Evolutionary conservation across 1,140 invertebrate species (phyloP).

Genomic region (Brachystomella parvula): DNA sequence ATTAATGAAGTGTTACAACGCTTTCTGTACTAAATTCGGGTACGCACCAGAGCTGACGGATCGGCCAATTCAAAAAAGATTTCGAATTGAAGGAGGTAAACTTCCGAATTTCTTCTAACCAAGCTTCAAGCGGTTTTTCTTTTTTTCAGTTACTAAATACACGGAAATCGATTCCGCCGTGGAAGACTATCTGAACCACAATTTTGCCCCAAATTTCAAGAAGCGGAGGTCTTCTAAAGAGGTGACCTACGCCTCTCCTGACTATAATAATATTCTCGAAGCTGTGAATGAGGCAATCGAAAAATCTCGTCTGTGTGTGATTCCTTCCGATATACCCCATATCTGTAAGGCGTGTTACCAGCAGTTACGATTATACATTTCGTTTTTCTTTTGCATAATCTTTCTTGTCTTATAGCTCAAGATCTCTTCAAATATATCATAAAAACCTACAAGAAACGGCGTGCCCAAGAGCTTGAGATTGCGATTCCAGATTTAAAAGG

Average conservation of each 20-base stretch:
- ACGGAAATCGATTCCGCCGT: background rate
- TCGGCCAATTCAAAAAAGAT: constrained; percentile 6
- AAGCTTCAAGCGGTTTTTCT: background rate
- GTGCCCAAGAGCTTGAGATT: constrained; percentile 7
- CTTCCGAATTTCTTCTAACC: background rate
- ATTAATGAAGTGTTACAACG: background rate
- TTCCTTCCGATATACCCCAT: background rate
- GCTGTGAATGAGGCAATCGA: background rate
- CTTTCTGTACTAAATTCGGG: background rate
- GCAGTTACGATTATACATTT: background rate
- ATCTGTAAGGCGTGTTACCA: background rate
- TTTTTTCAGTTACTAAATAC: constrained; percentile 5
- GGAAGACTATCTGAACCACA: background rate
- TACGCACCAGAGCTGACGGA: background rate
- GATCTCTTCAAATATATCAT: constrained; percentile 2
- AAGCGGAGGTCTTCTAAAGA: background rate
- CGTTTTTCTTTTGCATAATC: background rate
- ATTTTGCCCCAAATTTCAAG: background rate
- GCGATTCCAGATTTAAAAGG: background rate
- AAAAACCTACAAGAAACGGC: constrained; percentile 5
- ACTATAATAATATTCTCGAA: background rate
- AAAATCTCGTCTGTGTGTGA: background rate
- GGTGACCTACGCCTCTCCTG: background rate
- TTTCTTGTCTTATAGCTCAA: background rate
- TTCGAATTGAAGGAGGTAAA: background rate